These are phyloP conservation scores for Neosalanx taihuensis DNA, from an alignment of 2,797 vertebrate species.

Conservation along the genomic window DNA sequence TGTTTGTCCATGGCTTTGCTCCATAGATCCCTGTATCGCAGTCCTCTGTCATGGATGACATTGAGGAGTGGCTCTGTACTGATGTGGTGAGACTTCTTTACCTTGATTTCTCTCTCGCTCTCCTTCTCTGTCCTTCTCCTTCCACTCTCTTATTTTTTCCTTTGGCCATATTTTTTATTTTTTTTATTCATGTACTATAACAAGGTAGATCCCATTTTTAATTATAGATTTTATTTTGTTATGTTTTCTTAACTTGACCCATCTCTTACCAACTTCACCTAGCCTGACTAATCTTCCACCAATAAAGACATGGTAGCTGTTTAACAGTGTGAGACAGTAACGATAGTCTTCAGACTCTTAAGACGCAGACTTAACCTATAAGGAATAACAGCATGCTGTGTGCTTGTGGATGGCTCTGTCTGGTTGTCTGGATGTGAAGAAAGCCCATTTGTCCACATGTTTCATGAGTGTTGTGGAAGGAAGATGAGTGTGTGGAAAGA, in stretches of 20 bases:
- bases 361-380: too few species aligned
- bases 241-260: constrained; percentile 35
- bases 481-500: too few species aligned
- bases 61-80: constrained; percentile 99
- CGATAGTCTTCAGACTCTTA: too few species aligned
- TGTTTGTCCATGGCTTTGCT: constrained; percentile 76
- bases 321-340: background rate
- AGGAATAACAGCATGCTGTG: too few species aligned
- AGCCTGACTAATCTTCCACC: constrained; percentile 34
- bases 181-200: constrained; percentile 31
- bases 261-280: constrained; percentile 27
- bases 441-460: too few species aligned
- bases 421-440: background rate
- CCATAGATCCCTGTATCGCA: constrained; percentile 96
- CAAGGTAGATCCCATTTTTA: constrained; percentile 20
- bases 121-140: constrained; percentile 30
- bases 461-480: too few species aligned
- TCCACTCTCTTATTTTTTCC: constrained; percentile 15
- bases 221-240: too few species aligned
- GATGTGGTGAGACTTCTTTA: constrained; percentile 97
- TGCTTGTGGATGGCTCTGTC: background rate
- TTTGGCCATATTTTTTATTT: background rate
- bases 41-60: constrained; percentile 99
- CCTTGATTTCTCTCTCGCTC: constrained; percentile 67
- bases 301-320: background rate